Evolutionary conservation across 2,888 invertebrate species (phyloP), one percentile per base, ranked within the genome.

Genomic region (Callyntrura sp.): DNA sequence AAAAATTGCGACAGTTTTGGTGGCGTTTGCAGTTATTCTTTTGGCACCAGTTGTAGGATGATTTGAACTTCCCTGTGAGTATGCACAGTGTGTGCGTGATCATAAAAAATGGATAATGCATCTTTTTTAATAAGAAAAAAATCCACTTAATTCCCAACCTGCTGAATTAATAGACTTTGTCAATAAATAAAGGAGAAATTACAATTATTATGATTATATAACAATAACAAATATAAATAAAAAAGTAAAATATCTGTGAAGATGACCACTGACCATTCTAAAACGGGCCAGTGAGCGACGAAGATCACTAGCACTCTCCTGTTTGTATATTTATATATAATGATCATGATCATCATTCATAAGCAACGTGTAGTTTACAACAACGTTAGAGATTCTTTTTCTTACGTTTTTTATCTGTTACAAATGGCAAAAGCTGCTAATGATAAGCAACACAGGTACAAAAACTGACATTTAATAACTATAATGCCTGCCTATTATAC

Each of bases 1-100:
- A 65, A 23, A 73, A 79, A 79, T 87, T 87, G 87, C 87, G 81
- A 87, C 87, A 87, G 87, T 87, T 76, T 82, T 82, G 5, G 14
- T 82, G 60, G 81, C 81, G 79, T 79, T 86, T 60, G 81, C 57
- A 70, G 68, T 87, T 45, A 62, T 23, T 62, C 45, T 79, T 62
- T 62, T 87, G 86, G 84, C 85, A 85, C 73, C 70, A 17, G 70
- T 81, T 82, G 81, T 82, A 82, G 81, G 81, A 82, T 82, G 81
- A 35, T 79, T 79, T 79, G 28, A 57, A 79, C 28, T 57, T 79
- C 78, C 78, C 55, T 57, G 78, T 57, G 78, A 9, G 78, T 28
- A n/a, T 57, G 3, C 17, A 25, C 35, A 35, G 35, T 35, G 35
- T 35, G 35, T 35, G 35, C 35, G 35, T 35, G 35, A 35, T 35